A percentile compares a stretch with the other conserved stretches of the same genome.
Evolutionary conservation across 1,140 invertebrate species (phyloP).

Genomic region (Diplogasteroides magnus): DNA sequence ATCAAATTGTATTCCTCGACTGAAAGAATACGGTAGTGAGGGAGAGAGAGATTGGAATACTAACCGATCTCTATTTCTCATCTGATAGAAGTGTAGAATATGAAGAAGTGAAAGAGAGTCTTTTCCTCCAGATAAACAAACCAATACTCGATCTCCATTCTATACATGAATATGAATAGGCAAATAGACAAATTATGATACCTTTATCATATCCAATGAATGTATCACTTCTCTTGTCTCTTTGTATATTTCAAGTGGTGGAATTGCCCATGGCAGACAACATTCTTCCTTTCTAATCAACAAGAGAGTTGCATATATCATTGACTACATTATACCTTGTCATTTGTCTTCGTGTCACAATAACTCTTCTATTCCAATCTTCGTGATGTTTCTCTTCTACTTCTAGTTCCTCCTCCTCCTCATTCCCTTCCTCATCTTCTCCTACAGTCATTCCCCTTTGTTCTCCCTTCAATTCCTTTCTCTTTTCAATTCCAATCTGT

Average conservation of each 20-base stretch:
- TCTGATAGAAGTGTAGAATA: slow-evolving; percentile 76
- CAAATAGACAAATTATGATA: not conserved
- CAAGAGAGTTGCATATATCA: no score
- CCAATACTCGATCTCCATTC: slow-evolving; percentile 73
- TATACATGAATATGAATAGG: slow-evolving; percentile 40
- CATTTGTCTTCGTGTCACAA: slow-evolving; percentile 15
- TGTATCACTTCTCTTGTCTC: slow-evolving; percentile 65
- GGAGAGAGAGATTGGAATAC: slow-evolving; percentile 38
- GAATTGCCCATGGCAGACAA: slow-evolving; percentile 18
- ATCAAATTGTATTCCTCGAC: slow-evolving; percentile 60
- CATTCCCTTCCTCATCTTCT: not conserved
- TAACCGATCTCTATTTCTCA: slow-evolving; percentile 61
- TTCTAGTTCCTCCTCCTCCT: slow-evolving; percentile 6
- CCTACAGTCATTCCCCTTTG: not conserved
- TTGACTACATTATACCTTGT: not conserved
- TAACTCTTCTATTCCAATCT: slow-evolving; percentile 18
- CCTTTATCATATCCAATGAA: slow-evolving; percentile 74
- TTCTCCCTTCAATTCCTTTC: not conserved
- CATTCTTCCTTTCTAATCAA: slow-evolving; percentile 15
- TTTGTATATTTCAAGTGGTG: slow-evolving; percentile 27
- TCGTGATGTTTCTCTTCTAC: slow-evolving; percentile 1
- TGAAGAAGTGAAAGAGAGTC: slow-evolving; percentile 77
- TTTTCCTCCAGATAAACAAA: slow-evolving; percentile 76
- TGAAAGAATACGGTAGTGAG: not conserved
- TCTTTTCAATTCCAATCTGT: not conserved